Conservation (phyloP, 2,113 vertebrate species). For the Lampris megalopsis region DNA sequence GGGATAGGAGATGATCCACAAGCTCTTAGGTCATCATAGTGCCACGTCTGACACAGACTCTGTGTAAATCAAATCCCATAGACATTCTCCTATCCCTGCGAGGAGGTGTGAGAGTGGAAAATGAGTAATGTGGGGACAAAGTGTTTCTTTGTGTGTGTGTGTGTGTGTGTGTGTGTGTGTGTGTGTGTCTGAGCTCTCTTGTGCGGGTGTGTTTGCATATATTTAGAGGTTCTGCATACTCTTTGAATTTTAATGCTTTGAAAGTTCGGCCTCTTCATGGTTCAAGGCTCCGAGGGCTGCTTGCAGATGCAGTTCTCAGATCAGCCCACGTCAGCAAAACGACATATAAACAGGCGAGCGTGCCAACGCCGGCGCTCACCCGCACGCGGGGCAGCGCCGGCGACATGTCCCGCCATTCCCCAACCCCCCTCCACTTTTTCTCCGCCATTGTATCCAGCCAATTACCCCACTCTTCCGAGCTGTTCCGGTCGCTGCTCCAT, state of each 20-base stretch:
- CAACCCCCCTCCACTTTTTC: no score
- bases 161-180: constrained; percentile 24
- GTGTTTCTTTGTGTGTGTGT: constrained; percentile 3
- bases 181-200: not conserved
- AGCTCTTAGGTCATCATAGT: constrained; percentile 31
- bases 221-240: constrained; percentile 72
- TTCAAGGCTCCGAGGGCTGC: constrained; percentile 56
- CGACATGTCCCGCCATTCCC: no score
- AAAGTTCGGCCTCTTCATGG: constrained; percentile 48
- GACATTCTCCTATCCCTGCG: constrained; percentile 14
- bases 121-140: constrained; percentile 36
- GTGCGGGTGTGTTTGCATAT: constrained; percentile 29
- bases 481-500: no score
- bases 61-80: constrained; percentile 46
- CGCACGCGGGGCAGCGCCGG: not conserved
- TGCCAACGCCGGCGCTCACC: constrained; percentile 12
- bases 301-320: constrained; percentile 47
- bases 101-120: constrained; percentile 55
- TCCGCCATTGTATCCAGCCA: no score
- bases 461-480: no score
- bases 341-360: constrained; percentile 24
- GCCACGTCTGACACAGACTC: constrained; percentile 23
- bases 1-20: constrained; percentile 12
- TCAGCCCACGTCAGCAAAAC: constrained; percentile 68
- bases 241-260: constrained; percentile 63